Conservation (phyloP, 2,113 vertebrate species). For the Ophthalmolycus amberensis region DNA sequence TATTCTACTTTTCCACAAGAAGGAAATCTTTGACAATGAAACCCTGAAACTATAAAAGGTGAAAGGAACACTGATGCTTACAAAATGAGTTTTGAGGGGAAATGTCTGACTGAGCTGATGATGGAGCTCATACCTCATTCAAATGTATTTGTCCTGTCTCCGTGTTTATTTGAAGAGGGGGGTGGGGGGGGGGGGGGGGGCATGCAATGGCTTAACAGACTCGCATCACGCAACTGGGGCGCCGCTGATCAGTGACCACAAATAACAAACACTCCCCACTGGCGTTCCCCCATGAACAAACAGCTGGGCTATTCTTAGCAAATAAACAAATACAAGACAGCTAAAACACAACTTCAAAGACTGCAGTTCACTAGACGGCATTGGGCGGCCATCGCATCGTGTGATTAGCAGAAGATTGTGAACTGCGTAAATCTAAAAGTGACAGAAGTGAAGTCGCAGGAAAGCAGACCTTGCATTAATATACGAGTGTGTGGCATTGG, state of each 20-base stretch:
- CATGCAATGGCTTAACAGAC: conserved; percentile 39
- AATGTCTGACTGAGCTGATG: conserved; percentile 20
- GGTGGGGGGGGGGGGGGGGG: neutral
- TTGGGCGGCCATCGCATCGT: conserved; percentile 6
- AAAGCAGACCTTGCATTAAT: conserved; percentile 36
- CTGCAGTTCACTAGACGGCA: conserved; percentile 11
- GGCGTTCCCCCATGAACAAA: conserved; percentile 20
- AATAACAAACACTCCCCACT: conserved; percentile 53
- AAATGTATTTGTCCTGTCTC: conserved; percentile 3
- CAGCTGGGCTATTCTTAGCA: conserved; percentile 64
- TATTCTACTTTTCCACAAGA: conserved; percentile 75
- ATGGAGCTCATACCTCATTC: conserved; percentile 22
- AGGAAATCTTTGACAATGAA: conserved; percentile 73
- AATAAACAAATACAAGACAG: conserved; percentile 33
- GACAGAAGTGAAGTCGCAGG: conserved; percentile 15
- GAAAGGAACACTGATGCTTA: conserved; percentile 52
- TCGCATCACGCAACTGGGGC: conserved; percentile 46
- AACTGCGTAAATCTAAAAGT: conserved; percentile 36
- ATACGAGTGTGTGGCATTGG: conserved; percentile 1
- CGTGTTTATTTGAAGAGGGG: conserved; percentile 22
- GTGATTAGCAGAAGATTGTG: conserved; percentile 48
- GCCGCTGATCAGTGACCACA: conserved; percentile 63
- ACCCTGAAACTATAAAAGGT: conserved; percentile 58
- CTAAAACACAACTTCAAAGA: conserved; percentile 35
- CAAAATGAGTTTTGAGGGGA: conserved; percentile 41